Conservation (phyloP, 2,797 vertebrate species). For the Enteromius argenteus region DNA sequence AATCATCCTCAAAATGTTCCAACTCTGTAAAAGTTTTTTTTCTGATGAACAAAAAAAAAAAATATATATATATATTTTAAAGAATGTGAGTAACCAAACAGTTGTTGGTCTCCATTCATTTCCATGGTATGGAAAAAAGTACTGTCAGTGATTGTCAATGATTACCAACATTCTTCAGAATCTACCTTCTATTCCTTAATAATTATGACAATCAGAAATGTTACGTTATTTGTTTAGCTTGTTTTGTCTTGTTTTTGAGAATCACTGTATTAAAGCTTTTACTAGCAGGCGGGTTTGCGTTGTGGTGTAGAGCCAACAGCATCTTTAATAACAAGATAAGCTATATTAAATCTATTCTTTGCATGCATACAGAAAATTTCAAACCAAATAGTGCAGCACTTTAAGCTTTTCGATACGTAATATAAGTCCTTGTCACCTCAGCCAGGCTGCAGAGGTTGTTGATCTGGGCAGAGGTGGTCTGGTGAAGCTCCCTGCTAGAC, state of each 20-base stretch:
- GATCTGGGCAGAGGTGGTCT: slow-evolving; percentile 58
- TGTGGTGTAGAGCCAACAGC: neutral
- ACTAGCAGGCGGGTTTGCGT: neutral
- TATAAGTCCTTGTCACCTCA: slow-evolving; percentile 64
- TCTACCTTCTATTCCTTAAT: neutral
- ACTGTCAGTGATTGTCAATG: neutral
- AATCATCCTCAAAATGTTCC: neutral
- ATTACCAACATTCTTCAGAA: neutral
- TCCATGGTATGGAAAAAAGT: neutral
- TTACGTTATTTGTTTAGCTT: neutral
- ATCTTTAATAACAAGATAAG: slow-evolving; percentile 3
- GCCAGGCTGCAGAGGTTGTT: slow-evolving; percentile 61
- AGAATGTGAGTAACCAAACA: neutral
- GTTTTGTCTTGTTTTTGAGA: neutral
- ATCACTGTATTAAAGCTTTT: neutral
- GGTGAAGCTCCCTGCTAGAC: slow-evolving; percentile 70
- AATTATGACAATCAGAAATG: neutral
- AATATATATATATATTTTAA: neutral
- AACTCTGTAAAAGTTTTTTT: neutral
- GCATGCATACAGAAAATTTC: neutral
- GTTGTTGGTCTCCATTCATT: neutral
- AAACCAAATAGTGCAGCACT: neutral
- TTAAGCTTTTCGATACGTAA: neutral
- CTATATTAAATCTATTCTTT: neutral
- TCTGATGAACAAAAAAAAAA: neutral